A percentile compares a stretch with the other conserved stretches of the same genome.
Conservation (phyloP, 2,113 vertebrate genomes). For the Caranx ignobilis region DNA sequence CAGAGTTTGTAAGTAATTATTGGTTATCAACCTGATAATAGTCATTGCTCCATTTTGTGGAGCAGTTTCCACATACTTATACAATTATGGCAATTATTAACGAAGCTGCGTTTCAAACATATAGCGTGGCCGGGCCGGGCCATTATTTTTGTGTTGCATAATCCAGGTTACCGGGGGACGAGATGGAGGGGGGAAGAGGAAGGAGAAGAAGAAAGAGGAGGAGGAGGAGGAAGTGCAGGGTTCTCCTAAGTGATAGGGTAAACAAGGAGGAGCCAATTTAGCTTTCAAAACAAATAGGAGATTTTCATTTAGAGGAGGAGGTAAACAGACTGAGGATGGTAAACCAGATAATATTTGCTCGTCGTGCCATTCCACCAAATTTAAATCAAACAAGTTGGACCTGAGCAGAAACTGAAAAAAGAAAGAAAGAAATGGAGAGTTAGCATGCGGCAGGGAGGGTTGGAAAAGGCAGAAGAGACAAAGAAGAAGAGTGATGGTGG, state of each 20-base stretch:
- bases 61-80: slow-evolving; percentile 75
- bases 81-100: slow-evolving; percentile 79
- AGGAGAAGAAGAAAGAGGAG: neutral
- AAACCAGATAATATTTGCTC: slow-evolving; percentile 10
- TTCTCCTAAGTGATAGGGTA: slow-evolving; percentile 20
- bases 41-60: slow-evolving; percentile 78
- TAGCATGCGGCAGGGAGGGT: slow-evolving; percentile 16
- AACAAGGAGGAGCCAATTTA: slow-evolving; percentile 36
- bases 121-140: slow-evolving; percentile 14
- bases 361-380: neutral
- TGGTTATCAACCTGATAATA: slow-evolving; percentile 84
- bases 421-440: neutral
- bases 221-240: neutral
- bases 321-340: neutral
- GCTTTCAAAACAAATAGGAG: slow-evolving; percentile 35
- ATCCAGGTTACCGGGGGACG: slow-evolving; percentile 6
- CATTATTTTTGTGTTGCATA: slow-evolving; percentile 36
- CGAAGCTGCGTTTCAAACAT: slow-evolving; percentile 43
- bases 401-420: neutral
- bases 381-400: slow-evolving; percentile 1
- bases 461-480: slow-evolving; percentile 1
- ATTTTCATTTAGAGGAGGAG: slow-evolving; percentile 8
- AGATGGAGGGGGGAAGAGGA: neutral
- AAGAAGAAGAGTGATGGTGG: slow-evolving; percentile 8
- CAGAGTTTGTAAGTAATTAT: slow-evolving; percentile 82